Evolutionary conservation across 2,797 vertebrate genomes (phyloP).

Genomic region (Salarias fasciatus): DNA sequence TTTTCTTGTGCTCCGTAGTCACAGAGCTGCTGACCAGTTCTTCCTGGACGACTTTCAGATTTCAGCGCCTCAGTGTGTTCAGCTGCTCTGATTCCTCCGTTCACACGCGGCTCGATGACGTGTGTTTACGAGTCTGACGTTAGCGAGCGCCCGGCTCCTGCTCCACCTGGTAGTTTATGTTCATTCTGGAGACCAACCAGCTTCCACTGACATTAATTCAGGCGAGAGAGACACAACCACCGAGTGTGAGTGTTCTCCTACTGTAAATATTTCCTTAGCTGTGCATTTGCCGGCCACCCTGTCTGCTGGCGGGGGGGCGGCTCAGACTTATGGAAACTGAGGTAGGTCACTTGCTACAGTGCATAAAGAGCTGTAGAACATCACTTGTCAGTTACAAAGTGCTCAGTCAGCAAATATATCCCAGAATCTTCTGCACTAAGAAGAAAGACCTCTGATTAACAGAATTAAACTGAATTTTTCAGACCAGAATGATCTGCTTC

Average conservation of each 20-base stretch:
- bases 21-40: too few species aligned
- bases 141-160: constrained; percentile 59
- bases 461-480: too few species aligned
- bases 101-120: constrained; percentile 34
- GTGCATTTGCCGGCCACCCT: constrained; percentile 68
- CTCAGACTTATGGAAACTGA: constrained; percentile 43
- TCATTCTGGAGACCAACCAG: constrained; percentile 72
- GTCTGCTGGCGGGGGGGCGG: constrained; percentile 62
- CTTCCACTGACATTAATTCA: constrained; percentile 67
- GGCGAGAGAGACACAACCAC: constrained; percentile 66
- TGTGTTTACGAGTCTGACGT: constrained; percentile 64
- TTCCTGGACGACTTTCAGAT: too few species aligned
- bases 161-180: constrained; percentile 75
- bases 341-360: constrained; percentile 18
- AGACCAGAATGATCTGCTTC: too few species aligned
- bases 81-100: too few species aligned
- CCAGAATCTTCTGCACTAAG: too few species aligned
- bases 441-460: too few species aligned
- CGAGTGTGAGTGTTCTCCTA: constrained; percentile 65
- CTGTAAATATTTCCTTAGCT: constrained; percentile 85
- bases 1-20: too few species aligned
- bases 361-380: constrained; percentile 27
- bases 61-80: too few species aligned
- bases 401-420: too few species aligned
- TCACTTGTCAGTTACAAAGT: constrained; percentile 5